Conservation (phyloP, 2,888 invertebrate genomes). For the Coenonympha arcania region DNA sequence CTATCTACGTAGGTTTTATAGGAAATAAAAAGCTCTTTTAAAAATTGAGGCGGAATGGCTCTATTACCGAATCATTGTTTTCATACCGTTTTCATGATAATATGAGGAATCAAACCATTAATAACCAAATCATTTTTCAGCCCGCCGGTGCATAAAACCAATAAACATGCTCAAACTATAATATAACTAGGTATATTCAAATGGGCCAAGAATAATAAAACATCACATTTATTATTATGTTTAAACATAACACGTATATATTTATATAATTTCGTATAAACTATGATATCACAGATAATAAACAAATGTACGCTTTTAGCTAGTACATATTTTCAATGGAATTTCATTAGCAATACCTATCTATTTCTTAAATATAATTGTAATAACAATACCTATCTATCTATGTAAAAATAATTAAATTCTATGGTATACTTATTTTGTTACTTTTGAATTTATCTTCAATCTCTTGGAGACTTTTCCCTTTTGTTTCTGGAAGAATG, state of each 20-base stretch:
- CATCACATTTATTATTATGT: constrained; percentile 24
- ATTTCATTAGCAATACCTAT: constrained; percentile 16
- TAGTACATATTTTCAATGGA: constrained; percentile 30
- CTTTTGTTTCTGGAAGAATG: constrained; percentile 80
- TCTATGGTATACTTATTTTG: constrained; percentile 44
- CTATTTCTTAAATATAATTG: constrained; percentile 2
- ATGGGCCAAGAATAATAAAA: constrained; percentile 19
- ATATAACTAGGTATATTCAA: too few relatives aligned
- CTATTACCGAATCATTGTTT: too few relatives aligned
- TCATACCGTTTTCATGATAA: too few relatives aligned
- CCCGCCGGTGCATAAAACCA: too few relatives aligned
- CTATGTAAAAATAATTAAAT: constrained; percentile 19
- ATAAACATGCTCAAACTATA: too few relatives aligned
- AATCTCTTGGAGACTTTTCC: constrained; percentile 79
- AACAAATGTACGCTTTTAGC: constrained; percentile 45
- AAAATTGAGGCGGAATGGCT: too few relatives aligned
- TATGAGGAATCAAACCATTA: too few relatives aligned
- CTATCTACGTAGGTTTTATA: too few relatives aligned
- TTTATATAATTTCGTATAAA: constrained; percentile 39
- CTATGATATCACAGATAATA: constrained; percentile 61
- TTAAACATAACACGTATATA: constrained; percentile 27
- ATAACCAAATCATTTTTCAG: too few relatives aligned
- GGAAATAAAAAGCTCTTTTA: too few relatives aligned
- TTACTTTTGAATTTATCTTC: constrained; percentile 72
- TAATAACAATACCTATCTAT: neutral